Evolutionary conservation across 2,888 invertebrate genomes (phyloP), one percentile per base, ranked within the genome.

Genomic region (Phragmatobia fuliginosa): DNA sequence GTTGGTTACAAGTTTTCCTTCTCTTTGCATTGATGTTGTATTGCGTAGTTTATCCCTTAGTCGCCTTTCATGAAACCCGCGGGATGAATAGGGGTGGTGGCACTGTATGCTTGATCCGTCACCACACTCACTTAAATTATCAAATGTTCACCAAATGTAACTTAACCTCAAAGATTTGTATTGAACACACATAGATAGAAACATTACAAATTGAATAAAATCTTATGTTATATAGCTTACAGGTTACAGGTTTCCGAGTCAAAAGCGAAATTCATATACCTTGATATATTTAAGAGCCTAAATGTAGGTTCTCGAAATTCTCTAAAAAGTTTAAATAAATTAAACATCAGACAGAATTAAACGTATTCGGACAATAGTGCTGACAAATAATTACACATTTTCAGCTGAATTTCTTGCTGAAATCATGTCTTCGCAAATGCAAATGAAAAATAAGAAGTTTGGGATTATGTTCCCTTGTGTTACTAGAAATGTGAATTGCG

Each of bases 361-460:
- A 70, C 73, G 41, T 64, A 56, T 66, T 36, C 11, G 33, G 59
- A 72, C 58, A 68, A 72, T 56, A 72, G 64, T 68, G 80, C 78
- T 78, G 76, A 77, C 69, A 65, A 68, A 74, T 72, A 77, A 74
- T 75, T 72, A 68, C 78, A 75, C 77, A 73, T 78, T 79, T 61
- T 69, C 41, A 66, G 65, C 74, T 71, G 45, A 70, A 67, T 75
- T 74, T 81, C 67, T 72, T 75, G 78, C 78, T 72, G 70, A 72
- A 78, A 80, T 79, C 77, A 80, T 76, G 79, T 77, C 76, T 78
- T 73, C 68, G 68, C 62, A 66, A 82, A 83, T 80, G 81, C 77
- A 81, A 84, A 84, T 78, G 75, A 76, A 80, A 81, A 80, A 63
- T 63, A 49, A 63, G 49, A 80, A 83, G 80, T 79, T 74, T 67